Conservation (phyloP, 2,113 vertebrate genomes). For the Psittacus erithacus region DNA sequence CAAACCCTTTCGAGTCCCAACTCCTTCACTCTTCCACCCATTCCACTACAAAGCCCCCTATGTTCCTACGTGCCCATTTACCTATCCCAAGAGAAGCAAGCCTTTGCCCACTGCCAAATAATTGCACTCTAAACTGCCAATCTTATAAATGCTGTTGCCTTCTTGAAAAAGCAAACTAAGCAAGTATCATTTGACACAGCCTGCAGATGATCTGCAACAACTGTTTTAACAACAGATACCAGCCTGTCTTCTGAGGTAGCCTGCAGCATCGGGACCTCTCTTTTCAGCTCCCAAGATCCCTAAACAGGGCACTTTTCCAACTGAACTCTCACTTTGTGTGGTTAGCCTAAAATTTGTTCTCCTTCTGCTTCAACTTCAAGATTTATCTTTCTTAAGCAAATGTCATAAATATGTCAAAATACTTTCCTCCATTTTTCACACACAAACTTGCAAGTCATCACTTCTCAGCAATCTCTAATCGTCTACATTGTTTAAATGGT, state of each 20-base stretch:
- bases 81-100: background rate
- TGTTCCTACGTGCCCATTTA: accelerated
- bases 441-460: background rate
- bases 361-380: background rate
- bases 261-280: background rate
- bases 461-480: background rate
- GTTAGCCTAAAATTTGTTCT: background rate
- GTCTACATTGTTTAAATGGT: background rate
- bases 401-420: background rate
- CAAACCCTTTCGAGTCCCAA: background rate
- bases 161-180: background rate
- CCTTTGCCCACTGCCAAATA: background rate
- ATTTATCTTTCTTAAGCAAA: background rate
- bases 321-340: background rate
- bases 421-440: background rate
- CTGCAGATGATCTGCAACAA: background rate
- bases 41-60: background rate
- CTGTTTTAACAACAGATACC: background rate
- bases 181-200: background rate
- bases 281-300: background rate
- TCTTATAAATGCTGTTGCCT: background rate
- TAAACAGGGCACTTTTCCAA: background rate
- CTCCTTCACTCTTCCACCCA: background rate
- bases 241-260: background rate
- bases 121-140: background rate